Evolutionary conservation across 1,140 invertebrate genomes (phyloP).

Genomic region (Musca domestica): DNA sequence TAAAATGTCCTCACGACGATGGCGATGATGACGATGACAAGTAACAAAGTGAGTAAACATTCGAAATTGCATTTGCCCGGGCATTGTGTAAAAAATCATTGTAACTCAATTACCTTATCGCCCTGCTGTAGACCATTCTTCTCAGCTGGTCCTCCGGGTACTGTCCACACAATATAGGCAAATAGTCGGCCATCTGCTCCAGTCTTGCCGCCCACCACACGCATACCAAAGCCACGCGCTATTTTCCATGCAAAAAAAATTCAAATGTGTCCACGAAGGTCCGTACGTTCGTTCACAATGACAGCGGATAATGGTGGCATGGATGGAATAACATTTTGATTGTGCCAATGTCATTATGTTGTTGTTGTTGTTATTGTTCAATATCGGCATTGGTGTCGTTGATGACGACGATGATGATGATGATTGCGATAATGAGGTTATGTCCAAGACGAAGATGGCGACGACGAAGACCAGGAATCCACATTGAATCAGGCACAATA

Average conservation of each 20-base stretch:
- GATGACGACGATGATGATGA: too few species aligned
- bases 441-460: too few species aligned
- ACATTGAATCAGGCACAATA: too few species aligned
- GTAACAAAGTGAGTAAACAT: conserved; percentile 6
- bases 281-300: too few species aligned
- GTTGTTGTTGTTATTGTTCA: conserved; percentile 1
- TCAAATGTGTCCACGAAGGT: too few species aligned
- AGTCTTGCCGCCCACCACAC: conserved; percentile 86
- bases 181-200: conserved; percentile 79
- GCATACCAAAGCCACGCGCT: conserved; percentile 90
- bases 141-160: conserved; percentile 86
- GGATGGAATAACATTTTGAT: neutral
- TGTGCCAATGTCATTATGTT: neutral
- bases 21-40: neutral
- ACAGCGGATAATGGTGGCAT: neutral
- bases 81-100: neutral
- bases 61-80: too few species aligned
- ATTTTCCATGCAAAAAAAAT: conserved; percentile 30
- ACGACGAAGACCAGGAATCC: too few species aligned
- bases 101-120: conserved; percentile 67
- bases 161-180: conserved; percentile 87
- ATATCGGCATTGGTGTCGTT: too few species aligned
- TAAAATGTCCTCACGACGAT: neutral
- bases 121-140: conserved; percentile 81
- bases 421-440: too few species aligned